A percentile compares a stretch with the other conserved stretches of the same genome.
Conservation (phyloP, 2,888 invertebrate species). For the Amphipoea lucens region DNA sequence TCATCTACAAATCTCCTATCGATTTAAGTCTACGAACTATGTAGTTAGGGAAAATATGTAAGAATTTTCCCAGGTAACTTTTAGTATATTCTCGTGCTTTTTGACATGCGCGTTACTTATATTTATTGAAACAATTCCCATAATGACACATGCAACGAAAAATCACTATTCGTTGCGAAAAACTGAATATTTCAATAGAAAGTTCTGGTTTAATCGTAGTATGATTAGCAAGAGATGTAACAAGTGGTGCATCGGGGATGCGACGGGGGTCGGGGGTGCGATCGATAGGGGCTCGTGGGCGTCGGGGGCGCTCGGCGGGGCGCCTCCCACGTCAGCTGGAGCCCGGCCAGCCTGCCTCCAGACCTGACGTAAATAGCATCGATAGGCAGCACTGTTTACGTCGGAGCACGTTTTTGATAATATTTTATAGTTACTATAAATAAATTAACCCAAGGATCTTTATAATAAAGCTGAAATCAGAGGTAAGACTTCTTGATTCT, state of each 20-base stretch:
- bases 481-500: slow-evolving; percentile 33
- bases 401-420: slow-evolving; percentile 47
- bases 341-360: slow-evolving; percentile 71
- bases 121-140: slow-evolving; percentile 1
- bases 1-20: not conserved
- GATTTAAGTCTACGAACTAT: slow-evolving; percentile 1
- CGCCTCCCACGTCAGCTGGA: slow-evolving; percentile 76
- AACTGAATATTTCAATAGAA: slow-evolving; percentile 22
- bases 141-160: slow-evolving; percentile 1
- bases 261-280: slow-evolving; percentile 71
- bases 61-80: not conserved
- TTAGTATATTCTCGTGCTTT: not conserved
- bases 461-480: not conserved
- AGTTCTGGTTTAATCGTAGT: slow-evolving; percentile 28
- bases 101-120: not conserved
- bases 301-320: slow-evolving; percentile 62
- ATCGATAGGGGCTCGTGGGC: slow-evolving; percentile 72
- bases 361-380: slow-evolving; percentile 70
- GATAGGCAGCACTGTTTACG: slow-evolving; percentile 54
- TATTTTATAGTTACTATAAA: slow-evolving; percentile 26
- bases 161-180: not conserved
- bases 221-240: slow-evolving; percentile 77
- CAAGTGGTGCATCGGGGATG: slow-evolving; percentile 85
- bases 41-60: not conserved
- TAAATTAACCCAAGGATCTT: slow-evolving; percentile 14